phyloP scores from a whole-genome alignment of 2,888 invertebrate genomes.

The Deroplatys truncata region DNA sequence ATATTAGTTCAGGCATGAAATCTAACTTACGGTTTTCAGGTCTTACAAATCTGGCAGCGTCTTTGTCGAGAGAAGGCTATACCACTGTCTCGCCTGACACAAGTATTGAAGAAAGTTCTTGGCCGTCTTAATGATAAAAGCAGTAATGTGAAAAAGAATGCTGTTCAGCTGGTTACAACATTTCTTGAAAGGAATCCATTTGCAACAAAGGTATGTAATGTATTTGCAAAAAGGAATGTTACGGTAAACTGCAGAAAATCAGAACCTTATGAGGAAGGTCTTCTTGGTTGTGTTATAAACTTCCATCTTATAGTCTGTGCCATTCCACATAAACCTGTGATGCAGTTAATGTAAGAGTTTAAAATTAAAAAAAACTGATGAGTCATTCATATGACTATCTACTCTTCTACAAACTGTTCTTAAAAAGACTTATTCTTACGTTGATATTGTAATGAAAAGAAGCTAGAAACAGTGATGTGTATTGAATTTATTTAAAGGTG shows the following conservation, averaged over 20 bases:
- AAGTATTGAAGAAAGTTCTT: conserved; percentile 62
- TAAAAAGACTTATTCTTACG: too few relatives aligned
- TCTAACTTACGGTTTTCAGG: conserved; percentile 36
- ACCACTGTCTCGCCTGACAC: conserved; percentile 65
- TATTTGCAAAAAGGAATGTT: neutral
- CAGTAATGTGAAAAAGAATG: conserved; percentile 78
- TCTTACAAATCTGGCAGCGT: conserved; percentile 75
- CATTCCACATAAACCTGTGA: too few relatives aligned
- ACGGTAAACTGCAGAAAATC: neutral
- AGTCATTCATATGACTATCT: too few relatives aligned
- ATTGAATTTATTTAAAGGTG: too few relatives aligned
- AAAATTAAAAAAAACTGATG: too few relatives aligned
- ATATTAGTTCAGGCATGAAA: too few relatives aligned
- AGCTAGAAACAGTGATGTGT: too few relatives aligned
- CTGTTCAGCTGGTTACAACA: conserved; percentile 65
- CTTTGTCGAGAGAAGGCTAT: conserved; percentile 76
- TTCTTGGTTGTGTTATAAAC: neutral
- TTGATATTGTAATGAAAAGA: too few relatives aligned
- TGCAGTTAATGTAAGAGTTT: too few relatives aligned
- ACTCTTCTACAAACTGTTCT: too few relatives aligned
- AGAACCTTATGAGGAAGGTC: too few relatives aligned
- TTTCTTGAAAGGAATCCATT: conserved; percentile 84
- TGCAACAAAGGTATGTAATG: conserved; percentile 58
- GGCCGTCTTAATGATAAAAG: conserved; percentile 78
- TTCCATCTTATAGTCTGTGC: too few relatives aligned